These are phyloP conservation scores for Andinoacara biseriatus DNA, from an alignment of 2,113 vertebrate genomes.

Conservation along the genomic window DNA sequence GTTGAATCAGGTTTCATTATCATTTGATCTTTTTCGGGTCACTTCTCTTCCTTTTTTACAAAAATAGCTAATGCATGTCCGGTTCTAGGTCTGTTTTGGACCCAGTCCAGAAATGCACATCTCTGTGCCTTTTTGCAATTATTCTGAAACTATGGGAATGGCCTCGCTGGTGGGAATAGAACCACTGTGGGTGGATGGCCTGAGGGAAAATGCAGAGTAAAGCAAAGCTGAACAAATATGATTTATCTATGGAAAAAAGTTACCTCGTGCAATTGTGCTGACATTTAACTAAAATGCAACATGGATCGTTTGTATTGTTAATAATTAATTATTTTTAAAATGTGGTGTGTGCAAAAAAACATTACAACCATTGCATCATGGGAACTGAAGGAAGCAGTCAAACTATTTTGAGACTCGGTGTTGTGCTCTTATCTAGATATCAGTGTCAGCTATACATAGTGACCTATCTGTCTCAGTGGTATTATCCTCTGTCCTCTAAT, in stretches of 20 bases:
- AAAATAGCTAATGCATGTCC: no score
- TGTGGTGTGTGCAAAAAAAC: background rate
- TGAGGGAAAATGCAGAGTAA: background rate
- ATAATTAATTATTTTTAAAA: background rate
- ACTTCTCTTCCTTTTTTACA: background rate
- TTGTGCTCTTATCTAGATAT: background rate
- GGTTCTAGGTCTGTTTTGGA: no score
- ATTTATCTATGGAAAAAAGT: background rate
- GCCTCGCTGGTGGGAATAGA: rapidly evolving
- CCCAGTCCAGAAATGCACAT: background rate
- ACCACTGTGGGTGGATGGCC: rapidly evolving
- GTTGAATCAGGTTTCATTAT: background rate
- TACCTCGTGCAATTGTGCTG: background rate
- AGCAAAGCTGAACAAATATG: background rate
- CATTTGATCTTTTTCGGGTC: background rate
- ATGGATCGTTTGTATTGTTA: background rate
- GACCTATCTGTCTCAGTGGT: background rate
- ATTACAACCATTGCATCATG: background rate
- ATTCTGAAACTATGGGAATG: background rate
- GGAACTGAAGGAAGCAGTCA: background rate
- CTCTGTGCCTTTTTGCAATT: background rate
- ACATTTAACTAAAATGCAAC: slow-evolving; percentile 1
- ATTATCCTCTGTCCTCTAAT: background rate
- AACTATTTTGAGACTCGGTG: background rate
- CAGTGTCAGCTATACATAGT: background rate